A percentile compares a stretch with the other conserved stretches of the same genome.
These are phyloP conservation scores for Lemur catta DNA, from an alignment of 2,797 vertebrate genomes.

Conservation along the genomic window DNA sequence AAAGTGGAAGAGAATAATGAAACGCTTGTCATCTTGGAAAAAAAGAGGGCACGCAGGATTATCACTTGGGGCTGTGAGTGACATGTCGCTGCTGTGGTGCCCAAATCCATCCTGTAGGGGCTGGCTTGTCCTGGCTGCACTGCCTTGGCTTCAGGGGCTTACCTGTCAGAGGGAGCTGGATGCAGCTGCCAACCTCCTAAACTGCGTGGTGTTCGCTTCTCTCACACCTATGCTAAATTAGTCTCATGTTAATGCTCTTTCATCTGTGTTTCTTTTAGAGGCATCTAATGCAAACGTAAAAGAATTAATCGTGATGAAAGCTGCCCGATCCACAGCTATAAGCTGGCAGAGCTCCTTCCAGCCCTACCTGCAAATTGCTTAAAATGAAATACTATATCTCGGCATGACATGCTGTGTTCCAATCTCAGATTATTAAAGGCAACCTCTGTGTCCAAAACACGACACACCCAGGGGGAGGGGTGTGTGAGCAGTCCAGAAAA, in stretches of 20 bases:
- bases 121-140: constrained; percentile 32
- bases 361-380: not conserved
- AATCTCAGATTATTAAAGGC: not conserved
- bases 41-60: not conserved
- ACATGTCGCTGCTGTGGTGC: not conserved
- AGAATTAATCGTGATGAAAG: constrained; percentile 53
- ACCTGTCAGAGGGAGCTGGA: constrained; percentile 64
- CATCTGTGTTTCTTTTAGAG: constrained; percentile 28
- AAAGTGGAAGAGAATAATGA: constrained; percentile 30
- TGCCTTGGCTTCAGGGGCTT: constrained; percentile 50
- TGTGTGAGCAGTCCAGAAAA: not conserved
- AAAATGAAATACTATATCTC: not conserved
- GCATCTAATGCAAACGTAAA: constrained; percentile 25
- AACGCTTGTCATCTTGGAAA: constrained; percentile 36
- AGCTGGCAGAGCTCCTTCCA: not conserved
- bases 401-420: not conserved
- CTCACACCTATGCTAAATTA: not conserved
- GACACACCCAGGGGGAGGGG: not conserved
- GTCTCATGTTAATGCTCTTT: constrained; percentile 49
- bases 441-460: not conserved
- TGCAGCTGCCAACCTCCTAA: constrained; percentile 14
- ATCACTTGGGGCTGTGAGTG: not conserved
- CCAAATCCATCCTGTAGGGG: constrained; percentile 38
- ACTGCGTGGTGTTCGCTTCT: not conserved
- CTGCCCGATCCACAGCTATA: not conserved